phyloP scores from a whole-genome alignment of 1,140 invertebrate species.

The Hypsibius dujardini region DNA sequence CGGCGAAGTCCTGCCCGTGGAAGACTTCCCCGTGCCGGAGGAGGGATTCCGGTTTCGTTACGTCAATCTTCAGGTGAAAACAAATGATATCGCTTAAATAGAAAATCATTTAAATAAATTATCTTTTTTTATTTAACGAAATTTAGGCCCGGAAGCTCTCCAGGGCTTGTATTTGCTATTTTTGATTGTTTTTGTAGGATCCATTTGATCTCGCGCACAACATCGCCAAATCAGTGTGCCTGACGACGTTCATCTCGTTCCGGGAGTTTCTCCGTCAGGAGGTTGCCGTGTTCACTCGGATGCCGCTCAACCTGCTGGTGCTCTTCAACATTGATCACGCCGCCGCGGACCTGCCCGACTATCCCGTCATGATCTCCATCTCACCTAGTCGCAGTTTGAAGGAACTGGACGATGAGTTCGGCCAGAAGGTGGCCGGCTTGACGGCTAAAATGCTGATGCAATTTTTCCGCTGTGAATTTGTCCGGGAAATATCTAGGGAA shows the following conservation, averaged over 20 bases:
- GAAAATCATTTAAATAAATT: no score
- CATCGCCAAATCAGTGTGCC: slow-evolving; percentile 4
- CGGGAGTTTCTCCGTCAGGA: background rate
- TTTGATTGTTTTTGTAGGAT: background rate
- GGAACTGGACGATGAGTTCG: no score
- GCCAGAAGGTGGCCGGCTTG: no score
- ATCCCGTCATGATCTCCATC: background rate
- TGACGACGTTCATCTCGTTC: background rate
- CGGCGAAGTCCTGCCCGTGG: slow-evolving; percentile 30
- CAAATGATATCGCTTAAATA: no score
- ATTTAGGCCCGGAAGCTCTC: no score
- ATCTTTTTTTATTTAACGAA: no score
- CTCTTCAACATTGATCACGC: background rate
- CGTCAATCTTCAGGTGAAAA: slow-evolving; percentile 13
- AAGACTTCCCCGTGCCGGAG: background rate
- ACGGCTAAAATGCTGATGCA: no score
- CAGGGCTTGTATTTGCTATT: no score
- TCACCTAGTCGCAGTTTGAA: background rate
- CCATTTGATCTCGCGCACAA: slow-evolving; percentile 12
- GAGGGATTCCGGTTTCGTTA: background rate
- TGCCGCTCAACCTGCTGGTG: background rate
- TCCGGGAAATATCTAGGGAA: no score
- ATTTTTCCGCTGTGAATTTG: no score
- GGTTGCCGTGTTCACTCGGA: slow-evolving; percentile 3
- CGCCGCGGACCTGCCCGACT: background rate